phyloP scores from a whole-genome alignment of 2,113 vertebrate genomes.

The Ciconia maguari region DNA sequence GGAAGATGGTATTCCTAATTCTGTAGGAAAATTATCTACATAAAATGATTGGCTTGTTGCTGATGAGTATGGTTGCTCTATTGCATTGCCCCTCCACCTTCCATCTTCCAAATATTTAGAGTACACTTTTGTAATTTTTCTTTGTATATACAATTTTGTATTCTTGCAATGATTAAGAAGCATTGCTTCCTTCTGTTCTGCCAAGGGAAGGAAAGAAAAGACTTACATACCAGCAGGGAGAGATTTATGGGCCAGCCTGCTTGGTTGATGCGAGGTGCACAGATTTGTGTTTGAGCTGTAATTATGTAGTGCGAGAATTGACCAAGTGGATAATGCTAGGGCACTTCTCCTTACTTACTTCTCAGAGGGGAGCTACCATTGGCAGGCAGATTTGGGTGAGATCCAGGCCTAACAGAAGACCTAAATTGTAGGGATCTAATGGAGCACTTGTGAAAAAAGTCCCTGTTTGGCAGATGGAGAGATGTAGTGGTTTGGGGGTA shows the following conservation, averaged over 20 bases:
- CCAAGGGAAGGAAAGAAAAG: neutral
- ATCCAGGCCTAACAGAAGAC: neutral
- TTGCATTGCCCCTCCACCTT: neutral
- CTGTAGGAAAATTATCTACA: neutral
- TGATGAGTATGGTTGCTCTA: neutral
- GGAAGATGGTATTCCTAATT: neutral
- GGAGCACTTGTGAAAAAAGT: neutral
- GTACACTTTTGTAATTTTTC: neutral
- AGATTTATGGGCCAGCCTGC: neutral
- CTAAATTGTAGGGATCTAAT: neutral
- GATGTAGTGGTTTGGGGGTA: neutral
- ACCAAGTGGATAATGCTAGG: neutral
- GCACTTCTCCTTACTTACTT: neutral
- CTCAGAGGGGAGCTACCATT: neutral
- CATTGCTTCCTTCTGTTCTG: neutral
- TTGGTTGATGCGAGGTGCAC: neutral
- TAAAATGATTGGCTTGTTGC: neutral
- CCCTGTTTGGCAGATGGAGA: neutral
- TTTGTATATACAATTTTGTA: neutral
- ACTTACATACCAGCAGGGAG: neutral
- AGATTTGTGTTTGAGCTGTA: neutral
- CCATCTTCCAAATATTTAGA: neutral
- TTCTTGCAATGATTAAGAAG: neutral
- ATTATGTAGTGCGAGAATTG: neutral
- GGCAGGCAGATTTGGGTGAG: neutral